Evolutionary conservation across 1,140 invertebrate species (phyloP).

Genomic region (Trichomalopsis sarcophagae): DNA sequence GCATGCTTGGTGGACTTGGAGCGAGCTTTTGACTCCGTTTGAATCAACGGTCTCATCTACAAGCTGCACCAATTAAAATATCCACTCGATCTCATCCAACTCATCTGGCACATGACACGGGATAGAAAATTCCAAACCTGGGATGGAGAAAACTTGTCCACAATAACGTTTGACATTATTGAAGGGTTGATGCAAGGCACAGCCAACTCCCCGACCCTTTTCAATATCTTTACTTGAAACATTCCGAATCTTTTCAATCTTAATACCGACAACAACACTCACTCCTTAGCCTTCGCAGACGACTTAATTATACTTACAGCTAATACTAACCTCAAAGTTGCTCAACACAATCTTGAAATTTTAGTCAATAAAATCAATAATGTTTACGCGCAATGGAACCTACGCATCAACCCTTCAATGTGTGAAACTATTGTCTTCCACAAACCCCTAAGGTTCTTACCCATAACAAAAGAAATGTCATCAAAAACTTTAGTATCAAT

Average conservation of each 20-base stretch:
- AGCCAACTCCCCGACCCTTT: constrained; percentile 10
- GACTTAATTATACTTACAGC: constrained; percentile 39
- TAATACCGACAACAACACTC: background rate
- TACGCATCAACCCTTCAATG: constrained; percentile 51
- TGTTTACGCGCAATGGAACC: no score
- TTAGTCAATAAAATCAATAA: constrained; percentile 10
- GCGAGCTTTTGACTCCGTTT: background rate
- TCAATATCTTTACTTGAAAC: constrained; percentile 19
- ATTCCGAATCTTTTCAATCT: background rate
- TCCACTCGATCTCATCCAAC: background rate
- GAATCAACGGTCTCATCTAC: constrained; percentile 11
- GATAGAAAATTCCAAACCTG: constrained; percentile 2
- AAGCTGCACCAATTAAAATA: constrained; percentile 46
- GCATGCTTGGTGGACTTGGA: background rate
- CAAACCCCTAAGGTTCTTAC: background rate
- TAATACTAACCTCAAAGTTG: constrained; percentile 27
- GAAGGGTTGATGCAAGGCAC: constrained; percentile 28
- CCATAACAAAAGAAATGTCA: no score
- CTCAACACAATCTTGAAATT: background rate
- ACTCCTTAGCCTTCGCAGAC: constrained; percentile 47
- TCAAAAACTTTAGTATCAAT: no score
- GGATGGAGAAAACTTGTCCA: background rate
- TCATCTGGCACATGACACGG: background rate
- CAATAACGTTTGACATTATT: background rate
- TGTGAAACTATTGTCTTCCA: constrained; percentile 56